These are phyloP conservation scores for Platysteira castanea DNA, from an alignment of 2,113 vertebrate genomes.

Conservation along the genomic window DNA sequence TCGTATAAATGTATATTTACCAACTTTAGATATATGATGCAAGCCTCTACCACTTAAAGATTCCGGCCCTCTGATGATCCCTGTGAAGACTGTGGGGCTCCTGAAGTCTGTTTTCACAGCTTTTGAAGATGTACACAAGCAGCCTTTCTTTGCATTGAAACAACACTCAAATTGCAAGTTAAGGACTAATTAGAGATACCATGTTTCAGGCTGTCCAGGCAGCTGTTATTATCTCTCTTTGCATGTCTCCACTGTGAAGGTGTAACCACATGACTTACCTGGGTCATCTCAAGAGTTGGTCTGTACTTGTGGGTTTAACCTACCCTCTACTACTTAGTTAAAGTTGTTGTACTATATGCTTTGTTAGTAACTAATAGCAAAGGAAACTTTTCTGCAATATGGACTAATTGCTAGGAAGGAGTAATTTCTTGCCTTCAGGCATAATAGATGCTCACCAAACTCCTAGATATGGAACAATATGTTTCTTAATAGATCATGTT, in stretches of 20 bases:
- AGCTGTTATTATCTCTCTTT: constrained; percentile 41
- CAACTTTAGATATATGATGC: not conserved
- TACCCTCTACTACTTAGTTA: not conserved
- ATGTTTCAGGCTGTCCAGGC: not conserved
- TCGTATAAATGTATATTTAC: not conserved
- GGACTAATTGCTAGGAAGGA: not conserved
- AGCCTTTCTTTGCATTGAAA: constrained; percentile 13
- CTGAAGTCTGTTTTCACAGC: constrained; percentile 1
- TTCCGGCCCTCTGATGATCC: not conserved
- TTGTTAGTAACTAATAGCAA: not conserved
- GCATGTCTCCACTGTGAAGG: not conserved
- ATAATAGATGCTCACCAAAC: not conserved
- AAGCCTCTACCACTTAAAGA: not conserved
- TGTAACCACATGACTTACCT: not conserved
- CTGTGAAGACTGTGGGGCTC: not conserved
- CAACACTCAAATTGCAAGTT: not conserved
- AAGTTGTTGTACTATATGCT: not conserved
- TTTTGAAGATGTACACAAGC: constrained; percentile 7
- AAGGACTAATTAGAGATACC: constrained; percentile 47
- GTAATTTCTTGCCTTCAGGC: not conserved
- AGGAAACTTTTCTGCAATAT: not conserved
- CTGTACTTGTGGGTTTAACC: not conserved
- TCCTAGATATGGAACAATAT: not conserved
- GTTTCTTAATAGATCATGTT: not conserved
- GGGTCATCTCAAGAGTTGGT: not conserved